Evolutionary conservation across 92 coral and sea anemone species (phyloP).

Genomic region (Epizoanthus illoricatus): DNA sequence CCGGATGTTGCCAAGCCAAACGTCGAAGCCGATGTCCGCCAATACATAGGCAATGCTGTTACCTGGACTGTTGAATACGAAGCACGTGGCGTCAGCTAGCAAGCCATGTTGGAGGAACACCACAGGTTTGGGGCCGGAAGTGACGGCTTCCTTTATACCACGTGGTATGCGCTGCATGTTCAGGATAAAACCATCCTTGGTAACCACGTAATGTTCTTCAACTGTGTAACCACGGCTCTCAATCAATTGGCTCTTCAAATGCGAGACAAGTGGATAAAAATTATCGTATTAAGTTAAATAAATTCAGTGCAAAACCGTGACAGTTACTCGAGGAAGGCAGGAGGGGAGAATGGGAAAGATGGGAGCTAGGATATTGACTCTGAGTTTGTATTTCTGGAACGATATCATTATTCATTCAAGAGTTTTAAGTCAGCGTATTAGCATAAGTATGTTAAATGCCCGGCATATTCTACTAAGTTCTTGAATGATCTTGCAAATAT

Average conservation of each 20-base stretch:
- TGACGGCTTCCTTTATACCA: conserved; percentile 47
- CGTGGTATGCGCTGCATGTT: conserved; percentile 88
- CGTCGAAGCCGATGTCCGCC: conserved; percentile 90
- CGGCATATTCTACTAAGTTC: too few relatives aligned
- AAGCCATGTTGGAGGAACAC: conserved; percentile 89
- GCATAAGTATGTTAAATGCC: too few relatives aligned
- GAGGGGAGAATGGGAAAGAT: too few relatives aligned
- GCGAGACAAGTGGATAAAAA: too few relatives aligned
- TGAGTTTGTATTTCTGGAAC: too few relatives aligned
- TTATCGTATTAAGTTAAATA: too few relatives aligned
- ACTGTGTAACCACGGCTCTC: conserved; percentile 79
- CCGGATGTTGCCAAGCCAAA: conserved; percentile 92
- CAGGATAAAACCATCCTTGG: conserved; percentile 78
- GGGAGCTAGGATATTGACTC: too few relatives aligned
- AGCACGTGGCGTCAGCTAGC: conserved; percentile 81
- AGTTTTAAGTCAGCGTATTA: too few relatives aligned
- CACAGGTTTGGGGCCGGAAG: conserved; percentile 53
- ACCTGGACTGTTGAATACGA: conserved; percentile 66
- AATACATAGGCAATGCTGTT: conserved; percentile 76
- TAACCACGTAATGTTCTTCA: conserved; percentile 86
- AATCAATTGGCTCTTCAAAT: conserved; percentile 73
- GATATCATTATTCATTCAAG: too few relatives aligned
- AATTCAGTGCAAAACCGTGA: too few relatives aligned
- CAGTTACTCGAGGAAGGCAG: too few relatives aligned
- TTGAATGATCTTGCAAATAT: too few relatives aligned